phyloP scores from a whole-genome alignment of 2,888 invertebrate genomes.

The Dryococelus australis region DNA sequence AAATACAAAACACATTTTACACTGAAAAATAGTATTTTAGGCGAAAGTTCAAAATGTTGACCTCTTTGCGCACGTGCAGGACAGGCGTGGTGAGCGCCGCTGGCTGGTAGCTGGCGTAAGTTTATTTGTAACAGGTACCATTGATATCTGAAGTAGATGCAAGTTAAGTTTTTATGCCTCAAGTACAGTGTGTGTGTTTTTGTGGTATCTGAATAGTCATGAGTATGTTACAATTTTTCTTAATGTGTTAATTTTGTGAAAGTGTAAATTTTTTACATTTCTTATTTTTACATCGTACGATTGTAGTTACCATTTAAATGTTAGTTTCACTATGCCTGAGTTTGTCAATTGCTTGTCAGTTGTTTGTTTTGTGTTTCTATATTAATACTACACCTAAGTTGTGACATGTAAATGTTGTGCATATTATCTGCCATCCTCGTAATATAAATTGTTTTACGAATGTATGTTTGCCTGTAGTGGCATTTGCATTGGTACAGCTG shows the following conservation, averaged over 20 bases:
- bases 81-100: too few species aligned
- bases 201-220: not conserved
- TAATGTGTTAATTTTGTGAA: not conserved
- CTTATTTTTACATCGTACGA: not conserved
- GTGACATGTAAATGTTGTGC: not conserved
- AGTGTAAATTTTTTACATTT: not conserved
- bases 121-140: not conserved
- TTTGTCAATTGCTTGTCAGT: not conserved
- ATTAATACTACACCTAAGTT: too few species aligned
- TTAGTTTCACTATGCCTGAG: not conserved
- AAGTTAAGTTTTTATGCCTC: not conserved
- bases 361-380: too few species aligned
- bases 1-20: too few species aligned
- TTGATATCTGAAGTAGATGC: not conserved
- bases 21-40: too few species aligned
- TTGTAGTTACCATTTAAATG: not conserved
- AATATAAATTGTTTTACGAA: not conserved
- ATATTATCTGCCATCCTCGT: not conserved
- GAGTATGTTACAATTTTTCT: not conserved
- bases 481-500: not conserved
- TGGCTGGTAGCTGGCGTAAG: too few species aligned
- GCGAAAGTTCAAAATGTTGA: too few species aligned
- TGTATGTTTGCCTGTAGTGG: not conserved
- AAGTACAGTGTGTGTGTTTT: not conserved
- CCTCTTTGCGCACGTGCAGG: too few species aligned